These are phyloP conservation scores for Sebastiscus tertius DNA, from an alignment of 2,797 vertebrate species.

Conservation along the genomic window DNA sequence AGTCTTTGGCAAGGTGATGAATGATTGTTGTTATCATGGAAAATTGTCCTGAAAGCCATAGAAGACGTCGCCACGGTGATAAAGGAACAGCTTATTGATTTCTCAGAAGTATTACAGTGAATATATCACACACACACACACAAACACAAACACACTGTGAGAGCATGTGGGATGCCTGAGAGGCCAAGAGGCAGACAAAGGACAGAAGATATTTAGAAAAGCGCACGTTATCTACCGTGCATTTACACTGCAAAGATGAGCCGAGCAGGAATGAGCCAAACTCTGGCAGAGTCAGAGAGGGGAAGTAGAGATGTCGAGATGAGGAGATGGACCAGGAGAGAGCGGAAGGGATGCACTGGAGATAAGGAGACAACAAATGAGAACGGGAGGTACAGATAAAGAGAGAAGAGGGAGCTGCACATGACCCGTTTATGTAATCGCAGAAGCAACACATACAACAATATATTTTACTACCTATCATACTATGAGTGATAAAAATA, in stretches of 20 bases:
- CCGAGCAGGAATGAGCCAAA: slow-evolving; percentile 3
- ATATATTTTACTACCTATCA: neutral
- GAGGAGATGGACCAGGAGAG: slow-evolving; percentile 45
- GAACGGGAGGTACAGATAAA: slow-evolving; percentile 51
- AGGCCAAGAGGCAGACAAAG: neutral
- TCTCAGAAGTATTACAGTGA: slow-evolving; percentile 93
- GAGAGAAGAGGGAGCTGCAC: neutral
- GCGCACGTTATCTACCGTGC: neutral
- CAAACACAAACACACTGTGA: slow-evolving; percentile 16
- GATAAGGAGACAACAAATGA: slow-evolving; percentile 60
- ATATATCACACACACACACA: slow-evolving; percentile 86
- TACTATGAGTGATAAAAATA: neutral
- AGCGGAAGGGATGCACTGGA: slow-evolving; percentile 12
- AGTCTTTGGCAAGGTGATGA: slow-evolving; percentile 87
- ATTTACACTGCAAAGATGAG: neutral
- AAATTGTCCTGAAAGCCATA: slow-evolving; percentile 94
- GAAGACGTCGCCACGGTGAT: slow-evolving; percentile 86
- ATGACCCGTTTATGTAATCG: neutral
- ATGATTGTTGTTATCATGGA: slow-evolving; percentile 92
- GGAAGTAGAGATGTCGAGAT: slow-evolving; percentile 46
- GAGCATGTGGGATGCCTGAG: neutral
- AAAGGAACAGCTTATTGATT: slow-evolving; percentile 94
- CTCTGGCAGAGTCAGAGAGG: slow-evolving; percentile 2
- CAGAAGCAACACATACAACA: neutral
- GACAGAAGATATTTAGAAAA: slow-evolving; percentile 11